Conservation (phyloP, 1,140 invertebrate genomes). For the Drosophila lini region DNA sequence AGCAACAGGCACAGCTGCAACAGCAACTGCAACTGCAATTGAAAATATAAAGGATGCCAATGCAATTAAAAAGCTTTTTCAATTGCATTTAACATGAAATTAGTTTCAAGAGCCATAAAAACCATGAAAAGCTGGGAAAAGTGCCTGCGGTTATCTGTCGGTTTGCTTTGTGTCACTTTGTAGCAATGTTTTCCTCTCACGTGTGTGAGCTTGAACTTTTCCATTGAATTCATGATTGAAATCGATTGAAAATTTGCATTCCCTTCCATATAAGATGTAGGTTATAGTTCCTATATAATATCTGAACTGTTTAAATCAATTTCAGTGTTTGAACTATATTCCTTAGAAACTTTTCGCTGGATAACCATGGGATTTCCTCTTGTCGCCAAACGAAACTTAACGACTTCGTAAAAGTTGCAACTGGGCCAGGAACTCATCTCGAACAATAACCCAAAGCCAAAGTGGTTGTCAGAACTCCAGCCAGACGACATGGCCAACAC, state of each 20-base stretch:
- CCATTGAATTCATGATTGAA: conserved; percentile 24
- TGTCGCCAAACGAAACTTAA: not conserved
- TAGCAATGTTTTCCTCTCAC: conserved; percentile 7
- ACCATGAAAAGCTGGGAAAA: conserved; percentile 41
- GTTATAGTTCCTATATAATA: not conserved
- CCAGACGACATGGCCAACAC: conserved; percentile 23
- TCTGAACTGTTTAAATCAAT: not conserved
- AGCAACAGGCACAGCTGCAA: conserved; percentile 7
- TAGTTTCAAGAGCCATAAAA: conserved; percentile 50
- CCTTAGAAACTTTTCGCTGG: not conserved
- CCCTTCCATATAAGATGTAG: not conserved
- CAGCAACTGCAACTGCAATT: conserved; percentile 19
- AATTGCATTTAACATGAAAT: conserved; percentile 53
- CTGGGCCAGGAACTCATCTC: conserved; percentile 26
- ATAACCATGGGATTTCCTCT: conserved; percentile 11
- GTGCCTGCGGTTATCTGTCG: conserved; percentile 50
- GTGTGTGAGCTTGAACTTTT: conserved; percentile 26
- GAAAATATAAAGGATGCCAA: conserved; percentile 39
- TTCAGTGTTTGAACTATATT: not conserved
- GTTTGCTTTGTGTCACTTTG: conserved; percentile 37
- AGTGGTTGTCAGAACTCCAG: conserved; percentile 25
- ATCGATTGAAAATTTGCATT: conserved; percentile 19
- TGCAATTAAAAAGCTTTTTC: conserved; percentile 53
- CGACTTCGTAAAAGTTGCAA: conserved; percentile 30
- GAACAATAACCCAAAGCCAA: conserved; percentile 22